Percentiles rank a stretch among this genome's conserved stretches.
These are phyloP conservation scores for Trissolcus brochymenae DNA, from an alignment of 2,888 invertebrate genomes.

Conservation along the genomic window DNA sequence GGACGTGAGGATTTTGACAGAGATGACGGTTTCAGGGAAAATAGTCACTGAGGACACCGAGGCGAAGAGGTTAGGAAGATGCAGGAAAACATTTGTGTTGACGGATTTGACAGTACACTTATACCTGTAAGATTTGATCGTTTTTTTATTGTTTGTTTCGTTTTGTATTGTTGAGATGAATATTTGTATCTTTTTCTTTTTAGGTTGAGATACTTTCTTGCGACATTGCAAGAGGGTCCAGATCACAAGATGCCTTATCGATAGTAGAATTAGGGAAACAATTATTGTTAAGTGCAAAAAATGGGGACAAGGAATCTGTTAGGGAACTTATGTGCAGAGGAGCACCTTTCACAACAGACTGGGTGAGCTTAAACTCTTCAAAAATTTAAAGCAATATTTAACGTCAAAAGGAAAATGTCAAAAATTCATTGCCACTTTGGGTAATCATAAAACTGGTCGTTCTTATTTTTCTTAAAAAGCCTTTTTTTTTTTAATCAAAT, in stretches of 20 bases:
- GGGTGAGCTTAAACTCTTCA: conserved; percentile 79
- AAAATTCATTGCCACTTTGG: no score
- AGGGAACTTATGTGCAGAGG: conserved; percentile 88
- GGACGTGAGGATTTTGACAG: conserved; percentile 21
- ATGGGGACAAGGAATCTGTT: conserved; percentile 87
- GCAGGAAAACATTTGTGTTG: conserved; percentile 74
- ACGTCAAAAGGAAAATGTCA: no score
- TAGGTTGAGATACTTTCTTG: conserved; percentile 70
- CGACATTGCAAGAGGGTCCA: conserved; percentile 65
- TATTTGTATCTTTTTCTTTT: background rate
- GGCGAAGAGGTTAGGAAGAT: conserved; percentile 60
- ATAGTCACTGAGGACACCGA: conserved; percentile 6
- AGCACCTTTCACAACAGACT: conserved; percentile 94
- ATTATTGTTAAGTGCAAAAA: conserved; percentile 86
- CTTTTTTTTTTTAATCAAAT: no score
- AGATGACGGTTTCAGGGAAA: conserved; percentile 44
- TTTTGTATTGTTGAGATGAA: conserved; percentile 6
- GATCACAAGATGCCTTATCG: conserved; percentile 73
- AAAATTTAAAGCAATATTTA: no score
- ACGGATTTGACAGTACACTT: conserved; percentile 73
- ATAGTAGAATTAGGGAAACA: conserved; percentile 90
- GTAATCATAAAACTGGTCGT: background rate
- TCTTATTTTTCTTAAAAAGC: no score
- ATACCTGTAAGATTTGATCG: conserved; percentile 72
- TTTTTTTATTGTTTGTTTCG: background rate